phyloP scores from a whole-genome alignment of 2,113 vertebrate genomes.

The Mirounga angustirostris region DNA sequence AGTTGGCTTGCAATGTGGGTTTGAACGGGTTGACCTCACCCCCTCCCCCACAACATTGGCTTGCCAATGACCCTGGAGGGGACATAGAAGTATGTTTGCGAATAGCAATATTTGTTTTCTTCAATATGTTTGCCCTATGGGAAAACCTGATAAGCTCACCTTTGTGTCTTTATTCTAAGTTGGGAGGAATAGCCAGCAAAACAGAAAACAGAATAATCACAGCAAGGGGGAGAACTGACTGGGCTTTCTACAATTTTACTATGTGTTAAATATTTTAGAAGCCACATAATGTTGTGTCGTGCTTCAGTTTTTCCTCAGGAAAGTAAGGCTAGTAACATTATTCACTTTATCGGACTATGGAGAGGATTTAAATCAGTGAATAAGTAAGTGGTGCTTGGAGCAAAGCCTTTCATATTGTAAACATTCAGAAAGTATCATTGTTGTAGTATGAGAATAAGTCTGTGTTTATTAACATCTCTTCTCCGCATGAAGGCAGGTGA shows the following conservation, averaged over 20 bases:
- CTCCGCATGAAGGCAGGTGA: constrained; percentile 6
- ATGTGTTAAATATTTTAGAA: constrained; percentile 45
- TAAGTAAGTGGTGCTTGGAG: constrained; percentile 3
- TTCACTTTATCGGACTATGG: constrained; percentile 17
- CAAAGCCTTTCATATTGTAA: constrained; percentile 20
- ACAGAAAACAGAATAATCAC: neutral
- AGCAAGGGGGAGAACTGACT: neutral
- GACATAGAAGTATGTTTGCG: neutral
- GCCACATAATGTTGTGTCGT: neutral
- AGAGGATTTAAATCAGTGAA: constrained; percentile 41
- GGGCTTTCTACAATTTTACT: neutral
- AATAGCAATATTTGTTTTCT: neutral
- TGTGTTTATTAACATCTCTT: constrained; percentile 11
- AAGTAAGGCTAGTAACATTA: constrained; percentile 7
- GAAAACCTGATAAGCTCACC: neutral
- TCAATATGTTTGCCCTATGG: neutral
- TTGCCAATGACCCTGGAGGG: neutral
- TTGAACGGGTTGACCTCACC: neutral
- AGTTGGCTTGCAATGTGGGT: neutral
- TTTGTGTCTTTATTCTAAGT: constrained; percentile 4
- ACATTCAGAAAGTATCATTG: neutral
- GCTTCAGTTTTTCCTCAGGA: constrained; percentile 14
- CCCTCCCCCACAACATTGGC: neutral
- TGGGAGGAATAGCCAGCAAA: constrained; percentile 10
- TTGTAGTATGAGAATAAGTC: neutral